phyloP scores from a whole-genome alignment of 2,113 vertebrate genomes.

The Saimiri boliviensis region DNA sequence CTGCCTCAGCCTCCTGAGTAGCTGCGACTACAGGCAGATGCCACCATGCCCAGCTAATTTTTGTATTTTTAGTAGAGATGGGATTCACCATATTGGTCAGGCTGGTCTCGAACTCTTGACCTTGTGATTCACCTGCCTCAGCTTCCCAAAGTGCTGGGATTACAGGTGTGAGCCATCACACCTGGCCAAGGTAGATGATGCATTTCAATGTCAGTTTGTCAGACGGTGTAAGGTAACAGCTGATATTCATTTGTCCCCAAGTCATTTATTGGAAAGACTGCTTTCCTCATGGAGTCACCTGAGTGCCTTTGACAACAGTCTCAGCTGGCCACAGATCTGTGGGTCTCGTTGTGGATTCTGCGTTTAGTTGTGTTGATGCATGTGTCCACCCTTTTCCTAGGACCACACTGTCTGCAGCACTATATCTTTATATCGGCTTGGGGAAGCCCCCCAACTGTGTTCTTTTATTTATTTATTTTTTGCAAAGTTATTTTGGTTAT shows the following conservation, averaged over 20 bases:
- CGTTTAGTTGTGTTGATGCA: too few species aligned
- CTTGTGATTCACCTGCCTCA: too few species aligned
- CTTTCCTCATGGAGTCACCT: neutral
- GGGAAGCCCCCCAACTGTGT: neutral
- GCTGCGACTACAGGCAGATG: too few species aligned
- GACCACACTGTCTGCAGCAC: fast-evolving
- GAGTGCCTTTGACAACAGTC: neutral
- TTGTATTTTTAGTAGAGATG: too few species aligned
- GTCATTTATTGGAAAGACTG: neutral
- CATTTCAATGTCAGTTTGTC: neutral
- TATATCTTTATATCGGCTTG: neutral
- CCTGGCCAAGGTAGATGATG: neutral
- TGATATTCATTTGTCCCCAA: fast-evolving
- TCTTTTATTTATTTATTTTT: neutral
- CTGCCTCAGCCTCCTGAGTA: too few species aligned
- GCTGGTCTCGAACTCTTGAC: too few species aligned
- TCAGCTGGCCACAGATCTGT: neutral
- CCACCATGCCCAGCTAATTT: too few species aligned
- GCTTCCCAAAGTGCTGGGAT: too few species aligned
- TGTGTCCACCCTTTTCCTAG: fast-evolving
- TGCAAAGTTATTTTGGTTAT: neutral
- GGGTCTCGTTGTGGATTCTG: neutral
- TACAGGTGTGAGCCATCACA: too few species aligned
- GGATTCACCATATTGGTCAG: too few species aligned
- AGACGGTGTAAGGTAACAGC: neutral